Evolutionary conservation across 2,113 vertebrate species (phyloP), one percentile per base, ranked within the genome.

Genomic region (Aptenodytes forsteri): DNA sequence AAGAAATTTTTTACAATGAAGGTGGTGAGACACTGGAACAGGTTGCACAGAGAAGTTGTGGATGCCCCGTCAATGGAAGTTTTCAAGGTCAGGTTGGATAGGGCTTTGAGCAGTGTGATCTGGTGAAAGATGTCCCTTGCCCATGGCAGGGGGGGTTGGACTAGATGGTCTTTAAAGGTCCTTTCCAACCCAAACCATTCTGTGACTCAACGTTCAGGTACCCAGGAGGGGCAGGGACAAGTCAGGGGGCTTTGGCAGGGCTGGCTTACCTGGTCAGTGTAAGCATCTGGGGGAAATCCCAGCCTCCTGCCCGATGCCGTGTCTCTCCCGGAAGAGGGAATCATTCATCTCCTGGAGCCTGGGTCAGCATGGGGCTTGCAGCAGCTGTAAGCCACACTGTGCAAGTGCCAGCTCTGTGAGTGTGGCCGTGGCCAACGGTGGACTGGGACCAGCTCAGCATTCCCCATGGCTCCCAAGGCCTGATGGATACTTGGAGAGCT

Each of bases 381-480:
- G 88, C 22, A 75, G 20, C 52, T 42, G 10, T 14, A 23, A 64
- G n/a, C 15, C 9, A 3, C n/a, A 7, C 32, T 3, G 2, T n/a
- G 64, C 27, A 38, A 89, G 9, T 12, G n/a, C 71, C 89, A 89
- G 62, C 42, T n/a, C 42, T 27, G 47, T 3, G 2, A 87, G 62
- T 3, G 0, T 29, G 27, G 25, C 64, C 2, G 3, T 36, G 77
- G 42, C 55, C 8, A 4, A 5, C 0, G 0, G 58, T 10, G 12
- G 34, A 32, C 59, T 59, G 42, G 65, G 32, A 92, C 55, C 47
- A 87, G 73, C 13, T 30, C 7, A 6, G 65, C 18, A 16, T 36
- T 71, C 32, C 52, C 52, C 0, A 0, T 47, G 52, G 47, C 25
- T 92, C 34, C 81, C 85, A 87, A 71, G 30, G 76, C 29, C 79